These are phyloP conservation scores for Steromphala cineraria DNA, from an alignment of 2,888 invertebrate species.

Conservation along the genomic window DNA sequence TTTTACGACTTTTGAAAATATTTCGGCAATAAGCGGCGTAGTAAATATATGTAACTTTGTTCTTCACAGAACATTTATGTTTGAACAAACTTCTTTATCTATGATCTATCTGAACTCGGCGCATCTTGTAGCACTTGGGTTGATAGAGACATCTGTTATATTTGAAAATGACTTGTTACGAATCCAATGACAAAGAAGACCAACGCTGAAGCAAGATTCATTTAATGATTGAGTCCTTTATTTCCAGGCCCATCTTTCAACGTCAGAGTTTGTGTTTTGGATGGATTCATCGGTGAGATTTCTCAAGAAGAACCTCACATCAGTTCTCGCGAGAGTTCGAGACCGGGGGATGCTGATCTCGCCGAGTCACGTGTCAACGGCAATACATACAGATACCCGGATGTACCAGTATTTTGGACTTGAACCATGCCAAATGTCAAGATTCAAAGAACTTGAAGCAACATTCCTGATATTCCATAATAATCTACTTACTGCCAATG, in stretches of 20 bases:
- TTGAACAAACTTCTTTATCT: too few species aligned
- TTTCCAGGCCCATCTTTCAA: neutral
- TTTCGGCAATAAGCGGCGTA: too few species aligned
- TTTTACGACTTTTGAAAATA: too few species aligned
- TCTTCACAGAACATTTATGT: too few species aligned
- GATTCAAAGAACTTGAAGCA: neutral
- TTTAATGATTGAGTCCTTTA: neutral
- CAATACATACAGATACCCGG: neutral
- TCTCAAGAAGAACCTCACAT: neutral
- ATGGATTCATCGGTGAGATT: neutral
- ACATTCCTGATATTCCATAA: constrained; percentile 11
- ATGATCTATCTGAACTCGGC: too few species aligned
- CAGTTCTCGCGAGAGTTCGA: neutral
- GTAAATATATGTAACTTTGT: too few species aligned
- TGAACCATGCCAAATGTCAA: neutral
- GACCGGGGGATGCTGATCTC: neutral
- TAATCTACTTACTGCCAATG: neutral
- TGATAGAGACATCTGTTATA: too few species aligned
- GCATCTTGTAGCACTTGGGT: too few species aligned
- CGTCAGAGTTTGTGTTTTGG: constrained; percentile 7
- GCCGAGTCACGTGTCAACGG: neutral
- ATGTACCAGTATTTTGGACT: constrained; percentile 1
- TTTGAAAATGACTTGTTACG: too few species aligned
- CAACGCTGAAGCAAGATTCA: too few species aligned
- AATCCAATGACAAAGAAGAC: too few species aligned